Percentiles rank a stretch among this genome's conserved stretches.
These are phyloP conservation scores for Caretta caretta DNA, from an alignment of 2,113 vertebrate genomes.

Conservation along the genomic window DNA sequence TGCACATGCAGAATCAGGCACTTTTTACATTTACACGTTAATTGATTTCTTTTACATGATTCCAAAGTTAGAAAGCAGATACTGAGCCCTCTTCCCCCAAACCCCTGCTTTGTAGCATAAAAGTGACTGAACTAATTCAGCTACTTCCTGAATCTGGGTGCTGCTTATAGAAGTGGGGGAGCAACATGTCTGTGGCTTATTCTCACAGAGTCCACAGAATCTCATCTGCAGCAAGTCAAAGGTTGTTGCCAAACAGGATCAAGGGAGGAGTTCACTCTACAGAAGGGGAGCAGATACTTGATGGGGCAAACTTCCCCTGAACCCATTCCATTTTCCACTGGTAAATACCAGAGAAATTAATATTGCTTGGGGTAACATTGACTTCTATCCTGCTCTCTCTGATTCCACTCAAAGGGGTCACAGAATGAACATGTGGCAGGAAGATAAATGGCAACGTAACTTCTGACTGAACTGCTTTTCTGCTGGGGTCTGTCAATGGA, in stretches of 20 bases:
- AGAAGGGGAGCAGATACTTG: background rate
- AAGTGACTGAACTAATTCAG: accelerated
- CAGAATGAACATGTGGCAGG: background rate
- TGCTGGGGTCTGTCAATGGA: background rate
- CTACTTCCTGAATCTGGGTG: background rate
- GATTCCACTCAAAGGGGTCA: background rate
- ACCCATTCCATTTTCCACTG: accelerated
- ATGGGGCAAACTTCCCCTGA: background rate
- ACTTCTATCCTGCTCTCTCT: background rate
- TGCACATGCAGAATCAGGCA: accelerated
- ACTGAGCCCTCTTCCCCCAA: accelerated
- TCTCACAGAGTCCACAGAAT: accelerated
- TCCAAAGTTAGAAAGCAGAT: background rate
- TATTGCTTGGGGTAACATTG: background rate
- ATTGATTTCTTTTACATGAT: background rate
- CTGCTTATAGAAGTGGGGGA: background rate
- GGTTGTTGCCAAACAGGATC: accelerated
- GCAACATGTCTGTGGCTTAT: accelerated
- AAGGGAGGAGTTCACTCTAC: accelerated
- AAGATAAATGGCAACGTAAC: background rate
- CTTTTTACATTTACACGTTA: background rate
- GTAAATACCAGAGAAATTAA: background rate
- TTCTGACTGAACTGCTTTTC: background rate
- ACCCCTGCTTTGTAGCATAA: accelerated
- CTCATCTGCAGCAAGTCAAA: background rate